A percentile compares a stretch with the other conserved stretches of the same genome.
Evolutionary conservation across 2,888 invertebrate species (phyloP).

Genomic region (Ligdia adustata): DNA sequence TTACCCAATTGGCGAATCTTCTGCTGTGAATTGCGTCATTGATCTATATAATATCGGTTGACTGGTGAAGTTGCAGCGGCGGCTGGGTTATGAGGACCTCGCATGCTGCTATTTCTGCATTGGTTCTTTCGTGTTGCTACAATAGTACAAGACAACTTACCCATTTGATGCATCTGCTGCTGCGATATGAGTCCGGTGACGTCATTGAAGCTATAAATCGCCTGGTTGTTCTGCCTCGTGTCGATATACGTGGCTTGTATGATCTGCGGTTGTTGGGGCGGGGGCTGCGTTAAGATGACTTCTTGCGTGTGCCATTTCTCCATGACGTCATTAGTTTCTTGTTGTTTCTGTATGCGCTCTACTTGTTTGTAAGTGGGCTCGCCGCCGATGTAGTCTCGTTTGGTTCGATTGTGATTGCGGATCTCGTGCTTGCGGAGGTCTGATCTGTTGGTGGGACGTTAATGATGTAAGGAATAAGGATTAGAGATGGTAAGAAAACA

Average conservation of each 20-base stretch:
- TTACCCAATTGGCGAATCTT: too few relatives aligned
- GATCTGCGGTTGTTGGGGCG: constrained; percentile 41
- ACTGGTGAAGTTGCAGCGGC: too few relatives aligned
- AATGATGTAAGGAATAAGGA: too few relatives aligned
- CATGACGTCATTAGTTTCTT: constrained; percentile 45
- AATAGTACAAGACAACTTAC: constrained; percentile 45
- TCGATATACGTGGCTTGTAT: constrained; percentile 62
- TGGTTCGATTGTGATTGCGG: constrained; percentile 71
- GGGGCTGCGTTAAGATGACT: constrained; percentile 34
- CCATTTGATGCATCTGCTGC: constrained; percentile 53
- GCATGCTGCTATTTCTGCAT: too few relatives aligned
- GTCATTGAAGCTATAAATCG: constrained; percentile 69
- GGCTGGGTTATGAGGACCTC: too few relatives aligned
- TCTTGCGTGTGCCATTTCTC: constrained; percentile 48
- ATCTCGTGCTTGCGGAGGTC: constrained; percentile 79
- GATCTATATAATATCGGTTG: too few relatives aligned
- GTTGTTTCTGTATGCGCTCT: constrained; percentile 65
- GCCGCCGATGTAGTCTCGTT: constrained; percentile 75
- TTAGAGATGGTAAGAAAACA: too few relatives aligned
- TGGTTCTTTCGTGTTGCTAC: too few relatives aligned
- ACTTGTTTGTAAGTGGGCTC: constrained; percentile 76
- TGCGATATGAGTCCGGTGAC: constrained; percentile 61
- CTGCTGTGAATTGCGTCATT: too few relatives aligned
- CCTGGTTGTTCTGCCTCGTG: constrained; percentile 53
- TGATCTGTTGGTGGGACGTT: constrained; percentile 51